Base-by-base conservation (phyloP, 2,888 invertebrate genomes). In the Mallateleia sp. region DNA sequence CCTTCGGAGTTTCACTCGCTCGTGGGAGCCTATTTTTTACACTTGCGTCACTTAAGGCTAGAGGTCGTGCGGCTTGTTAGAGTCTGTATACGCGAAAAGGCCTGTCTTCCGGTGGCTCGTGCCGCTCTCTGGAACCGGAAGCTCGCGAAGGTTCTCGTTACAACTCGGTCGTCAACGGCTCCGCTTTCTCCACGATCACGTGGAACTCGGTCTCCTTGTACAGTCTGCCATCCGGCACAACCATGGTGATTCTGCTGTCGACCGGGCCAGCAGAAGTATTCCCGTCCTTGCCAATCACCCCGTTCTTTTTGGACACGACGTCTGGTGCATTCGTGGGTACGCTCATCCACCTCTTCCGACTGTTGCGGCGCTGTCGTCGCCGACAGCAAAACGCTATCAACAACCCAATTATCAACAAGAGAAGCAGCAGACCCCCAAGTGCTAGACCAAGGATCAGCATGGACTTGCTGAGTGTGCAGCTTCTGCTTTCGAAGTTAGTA, bases 141-240 rank as follows among this genome's bases (percentile, higher is more conserved):
- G 85, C 91, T 89, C 64, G 92, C 81, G 92, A 82, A 77, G 91
- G 85, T 83, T 93, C 93, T 93, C 92, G 96, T 95, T 95, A 97
- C 95, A 98, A 96, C 95, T 98, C 97, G 90, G 98, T 98, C 89
- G 97, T 97, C 82, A 98, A 95, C 62, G 98, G 97, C 95, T 98
- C 97, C 56, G 98, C 97, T 95, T 97, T 97, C 96, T 98, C 98
- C 89, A 98, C 97, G 93, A 98, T 97, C 92, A 98, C 97, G 95
- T 98, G 97, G 91, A 98, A 96, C 95, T 98, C 98, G 11, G 98
- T 98, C 95, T 98, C 98, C 92, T 97, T 96, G 93, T 98, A 98
- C 18, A 98, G 97, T 93, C 97, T 96, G 1, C 97, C 97, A 91
- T 98, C 98, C 0, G 98, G 98, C 92, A 98, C 96, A 69, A 98